Evolutionary conservation across 2,888 invertebrate genomes (phyloP), one percentile per base, ranked within the genome.

Genomic region (Plutella xylostella): DNA sequence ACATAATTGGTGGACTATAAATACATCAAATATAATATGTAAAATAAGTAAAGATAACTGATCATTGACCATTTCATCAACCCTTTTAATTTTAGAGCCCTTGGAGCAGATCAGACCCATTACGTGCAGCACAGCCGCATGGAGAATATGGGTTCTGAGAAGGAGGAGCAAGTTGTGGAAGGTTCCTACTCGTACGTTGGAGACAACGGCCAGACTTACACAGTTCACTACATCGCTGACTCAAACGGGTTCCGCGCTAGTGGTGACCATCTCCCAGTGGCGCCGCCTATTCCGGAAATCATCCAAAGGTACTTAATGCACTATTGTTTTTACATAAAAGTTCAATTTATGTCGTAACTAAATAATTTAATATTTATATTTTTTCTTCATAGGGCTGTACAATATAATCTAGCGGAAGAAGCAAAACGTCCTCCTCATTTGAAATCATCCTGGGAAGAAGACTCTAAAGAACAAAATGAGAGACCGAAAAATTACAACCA

Each of bases 201-300:
- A 11, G 87, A 87, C 55, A 85, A 88, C 61, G 88, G 88, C 34
- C 83, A 86, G 55, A 84, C 85, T 14, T 88, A 88, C 51, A 87
- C 87, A 14, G 87, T 88, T 4, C 83, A 86, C 55, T 92, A 92
- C 61, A 85, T 89, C 46, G 92, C 92, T 44, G 92, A 92, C 65
- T 89, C 89, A 55, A 90, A 90, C 61, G 92, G 92, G 46, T 93
- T 91, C 72, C 87, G 90, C 60, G 90, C 92, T 11, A 87, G 87
- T 56, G 92, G 92, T 43, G 90, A 90, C 34, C 92, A 92, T 68
- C 71, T 92, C 55, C 92, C 93, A 33, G 91, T 90, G 25, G 87
- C 92, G 6, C 92, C 92, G 31, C 91, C 92, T 19, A 84, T 92
- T 54, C 92, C 92, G 25, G 88, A 86, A 61, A 89, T 89, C 37